Percentiles rank a stretch among this genome's conserved stretches.
Evolutionary conservation across 2,888 invertebrate species (phyloP).

Genomic region (Mycalesis mineus): DNA sequence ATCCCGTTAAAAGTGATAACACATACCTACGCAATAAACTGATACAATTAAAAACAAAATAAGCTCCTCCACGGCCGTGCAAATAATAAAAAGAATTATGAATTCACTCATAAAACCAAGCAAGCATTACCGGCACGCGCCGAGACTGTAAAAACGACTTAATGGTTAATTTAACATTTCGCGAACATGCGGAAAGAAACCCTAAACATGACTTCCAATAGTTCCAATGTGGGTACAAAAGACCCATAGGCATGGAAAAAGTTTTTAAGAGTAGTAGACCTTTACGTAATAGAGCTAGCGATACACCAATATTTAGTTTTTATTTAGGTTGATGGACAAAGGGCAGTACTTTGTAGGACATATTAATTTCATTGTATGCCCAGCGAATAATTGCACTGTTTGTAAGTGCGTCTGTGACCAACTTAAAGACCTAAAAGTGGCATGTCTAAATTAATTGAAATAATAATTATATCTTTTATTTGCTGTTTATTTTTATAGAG

Average conservation of each 20-base stretch:
- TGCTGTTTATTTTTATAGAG: no score
- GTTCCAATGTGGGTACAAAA: background rate
- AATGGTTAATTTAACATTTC: conserved; percentile 23
- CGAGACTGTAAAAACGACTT: conserved; percentile 20
- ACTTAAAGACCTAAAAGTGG: no score
- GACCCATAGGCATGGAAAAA: background rate
- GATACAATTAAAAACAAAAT: conserved; percentile 20
- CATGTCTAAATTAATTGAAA: no score
- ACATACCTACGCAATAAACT: background rate
- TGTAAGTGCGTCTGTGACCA: no score
- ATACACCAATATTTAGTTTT: no score
- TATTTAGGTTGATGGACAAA: no score
- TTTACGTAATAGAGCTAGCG: no score
- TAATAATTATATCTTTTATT: no score
- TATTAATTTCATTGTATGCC: no score
- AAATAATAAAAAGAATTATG: conserved; percentile 26
- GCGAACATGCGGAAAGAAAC: conserved; percentile 1
- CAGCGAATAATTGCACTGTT: no score
- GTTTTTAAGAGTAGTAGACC: no score
- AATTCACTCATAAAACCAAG: conserved; percentile 26
- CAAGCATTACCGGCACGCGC: conserved; percentile 31
- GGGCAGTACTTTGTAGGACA: no score
- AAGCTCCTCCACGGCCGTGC: conserved; percentile 23
- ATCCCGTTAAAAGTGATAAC: background rate
- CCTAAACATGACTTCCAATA: background rate